Conservation (phyloP, 2,888 invertebrate genomes). For the Phrixothrix hirtus region DNA sequence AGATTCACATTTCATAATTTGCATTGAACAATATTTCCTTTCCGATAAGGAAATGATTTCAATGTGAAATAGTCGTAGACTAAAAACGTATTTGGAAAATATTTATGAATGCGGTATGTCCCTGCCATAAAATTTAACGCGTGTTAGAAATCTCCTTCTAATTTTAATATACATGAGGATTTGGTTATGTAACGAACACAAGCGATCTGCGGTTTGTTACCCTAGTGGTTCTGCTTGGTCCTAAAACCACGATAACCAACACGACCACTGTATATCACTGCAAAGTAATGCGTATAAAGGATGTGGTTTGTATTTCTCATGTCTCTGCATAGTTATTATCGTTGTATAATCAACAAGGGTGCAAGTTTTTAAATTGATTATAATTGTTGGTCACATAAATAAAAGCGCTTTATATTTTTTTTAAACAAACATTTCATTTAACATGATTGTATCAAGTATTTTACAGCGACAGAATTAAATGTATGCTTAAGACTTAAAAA, state of each 20-base stretch:
- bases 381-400: neutral
- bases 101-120: constrained; percentile 19
- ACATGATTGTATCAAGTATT: no score
- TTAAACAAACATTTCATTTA: no score
- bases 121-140: constrained; percentile 30
- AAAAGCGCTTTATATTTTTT: no score
- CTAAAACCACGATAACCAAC: constrained; percentile 32
- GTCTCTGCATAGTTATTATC: constrained; percentile 22
- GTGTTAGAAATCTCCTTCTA: constrained; percentile 24
- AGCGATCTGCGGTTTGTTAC: constrained; percentile 32
- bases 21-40: no score
- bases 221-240: constrained; percentile 28
- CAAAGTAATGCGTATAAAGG: constrained; percentile 29
- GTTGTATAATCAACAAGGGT: constrained; percentile 17
- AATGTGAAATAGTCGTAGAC: neutral
- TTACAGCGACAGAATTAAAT: no score
- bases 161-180: constrained; percentile 32
- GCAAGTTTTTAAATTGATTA: constrained; percentile 11
- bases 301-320: constrained; percentile 25
- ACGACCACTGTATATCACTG: constrained; percentile 31
- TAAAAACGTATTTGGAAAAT: constrained; percentile 20
- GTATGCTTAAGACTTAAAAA: no score
- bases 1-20: no score
- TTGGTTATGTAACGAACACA: constrained; percentile 31
- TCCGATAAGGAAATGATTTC: neutral